Conservation (phyloP, 2,113 vertebrate genomes). For the Nanorana parkeri region DNA sequence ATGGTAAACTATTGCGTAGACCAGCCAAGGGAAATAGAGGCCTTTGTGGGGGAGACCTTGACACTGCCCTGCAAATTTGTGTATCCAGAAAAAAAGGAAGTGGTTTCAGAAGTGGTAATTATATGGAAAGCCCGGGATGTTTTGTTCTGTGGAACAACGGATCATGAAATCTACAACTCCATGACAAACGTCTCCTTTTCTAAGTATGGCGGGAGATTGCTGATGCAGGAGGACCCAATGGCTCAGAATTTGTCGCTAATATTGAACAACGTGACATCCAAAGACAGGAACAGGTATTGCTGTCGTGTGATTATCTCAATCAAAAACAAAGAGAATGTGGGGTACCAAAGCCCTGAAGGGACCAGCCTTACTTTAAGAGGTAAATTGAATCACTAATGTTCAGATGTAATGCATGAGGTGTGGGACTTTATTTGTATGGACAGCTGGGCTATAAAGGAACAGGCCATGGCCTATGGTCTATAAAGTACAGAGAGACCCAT, state of each 20-base stretch:
- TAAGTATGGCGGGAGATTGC: background rate
- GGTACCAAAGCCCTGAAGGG: background rate
- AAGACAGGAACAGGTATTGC: background rate
- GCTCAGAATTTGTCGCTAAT: background rate
- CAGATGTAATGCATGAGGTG: no score
- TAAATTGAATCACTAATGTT: background rate
- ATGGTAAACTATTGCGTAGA: background rate
- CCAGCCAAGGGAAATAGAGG: background rate
- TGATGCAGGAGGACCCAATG: background rate
- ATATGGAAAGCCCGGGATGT: background rate
- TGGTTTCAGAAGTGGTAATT: background rate
- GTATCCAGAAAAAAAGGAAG: background rate
- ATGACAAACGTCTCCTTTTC: background rate
- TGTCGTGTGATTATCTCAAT: background rate
- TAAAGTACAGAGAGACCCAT: no score
- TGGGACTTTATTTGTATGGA: no score
- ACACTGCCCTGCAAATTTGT: background rate
- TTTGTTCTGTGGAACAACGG: background rate
- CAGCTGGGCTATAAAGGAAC: no score
- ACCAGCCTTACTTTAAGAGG: background rate
- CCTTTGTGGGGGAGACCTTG: background rate
- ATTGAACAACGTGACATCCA: background rate
- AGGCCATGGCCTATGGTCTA: no score
- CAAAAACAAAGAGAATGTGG: no score
- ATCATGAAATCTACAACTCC: background rate